phyloP scores from a whole-genome alignment of 2,113 vertebrate genomes.

The Miniopterus natalensis region DNA sequence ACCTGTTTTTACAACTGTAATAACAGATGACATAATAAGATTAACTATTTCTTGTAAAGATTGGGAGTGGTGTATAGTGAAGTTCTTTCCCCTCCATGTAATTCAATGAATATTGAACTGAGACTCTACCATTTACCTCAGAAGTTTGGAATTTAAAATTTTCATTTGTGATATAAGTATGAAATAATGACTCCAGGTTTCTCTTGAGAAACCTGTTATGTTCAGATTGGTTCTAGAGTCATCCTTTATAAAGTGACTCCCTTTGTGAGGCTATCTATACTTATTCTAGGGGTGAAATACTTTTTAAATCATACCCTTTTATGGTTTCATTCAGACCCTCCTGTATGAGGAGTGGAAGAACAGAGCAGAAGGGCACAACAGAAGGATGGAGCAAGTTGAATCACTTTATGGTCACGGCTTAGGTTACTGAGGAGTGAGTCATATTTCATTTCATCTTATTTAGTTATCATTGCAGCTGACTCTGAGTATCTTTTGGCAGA shows the following conservation, averaged over 20 bases:
- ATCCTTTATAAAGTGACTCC: neutral
- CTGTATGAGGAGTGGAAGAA: neutral
- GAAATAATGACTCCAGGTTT: neutral
- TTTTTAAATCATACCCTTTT: neutral
- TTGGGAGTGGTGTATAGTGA: neutral
- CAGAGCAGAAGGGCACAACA: neutral
- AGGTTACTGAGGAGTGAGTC: neutral
- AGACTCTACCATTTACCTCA: neutral
- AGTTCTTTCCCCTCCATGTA: neutral
- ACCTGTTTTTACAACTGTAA: neutral
- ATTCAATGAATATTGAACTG: neutral
- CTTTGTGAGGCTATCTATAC: neutral
- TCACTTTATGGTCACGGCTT: neutral
- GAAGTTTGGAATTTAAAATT: conserved; percentile 8
- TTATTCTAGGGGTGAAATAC: neutral
- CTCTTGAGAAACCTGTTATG: neutral
- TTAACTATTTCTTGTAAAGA: neutral
- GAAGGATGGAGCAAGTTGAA: neutral
- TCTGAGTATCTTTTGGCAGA: neutral
- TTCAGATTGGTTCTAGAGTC: neutral
- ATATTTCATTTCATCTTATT: neutral
- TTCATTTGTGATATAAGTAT: neutral
- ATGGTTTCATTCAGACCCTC: neutral
- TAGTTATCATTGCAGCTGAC: neutral
- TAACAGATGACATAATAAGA: neutral